Evolutionary conservation across 2,113 vertebrate species (phyloP).

Genomic region (Pseudois nayaur): DNA sequence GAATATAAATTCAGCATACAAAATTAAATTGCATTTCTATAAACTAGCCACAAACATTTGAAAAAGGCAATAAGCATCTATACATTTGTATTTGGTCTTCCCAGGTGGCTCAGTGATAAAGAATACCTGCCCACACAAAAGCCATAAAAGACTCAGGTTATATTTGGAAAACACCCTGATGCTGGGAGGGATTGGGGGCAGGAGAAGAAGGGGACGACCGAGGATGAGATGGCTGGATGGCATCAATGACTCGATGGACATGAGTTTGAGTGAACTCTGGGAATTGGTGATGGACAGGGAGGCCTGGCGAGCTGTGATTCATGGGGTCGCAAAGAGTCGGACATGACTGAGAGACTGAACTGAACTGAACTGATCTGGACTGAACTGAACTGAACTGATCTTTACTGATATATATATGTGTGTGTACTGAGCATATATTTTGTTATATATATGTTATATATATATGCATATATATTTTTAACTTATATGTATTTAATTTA

Average conservation of each 20-base stretch:
- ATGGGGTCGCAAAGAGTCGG: too few relatives aligned
- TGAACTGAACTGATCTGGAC: too few relatives aligned
- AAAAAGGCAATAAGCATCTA: background rate
- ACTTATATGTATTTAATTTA: background rate
- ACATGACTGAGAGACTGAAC: too few relatives aligned
- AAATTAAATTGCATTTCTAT: background rate
- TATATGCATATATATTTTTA: background rate
- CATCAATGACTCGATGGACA: rapidly evolving
- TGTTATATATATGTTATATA: background rate
- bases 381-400: too few relatives aligned
- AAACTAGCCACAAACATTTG: background rate
- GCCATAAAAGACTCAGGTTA: background rate
- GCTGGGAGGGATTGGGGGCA: too few relatives aligned
- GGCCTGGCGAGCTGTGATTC: too few relatives aligned
- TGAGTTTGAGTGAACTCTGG: background rate
- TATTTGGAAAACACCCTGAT: too few relatives aligned
- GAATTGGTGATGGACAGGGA: too few relatives aligned
- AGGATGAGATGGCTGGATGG: too few relatives aligned
- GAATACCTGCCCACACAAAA: background rate
- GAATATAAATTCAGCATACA: background rate
- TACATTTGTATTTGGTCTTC: background rate
- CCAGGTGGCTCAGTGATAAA: background rate
- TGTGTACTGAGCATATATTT: background rate
- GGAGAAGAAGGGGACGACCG: too few relatives aligned
- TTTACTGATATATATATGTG: background rate